phyloP scores from a whole-genome alignment of 2,888 invertebrate genomes.

The Pycnomerus fuliginosus region DNA sequence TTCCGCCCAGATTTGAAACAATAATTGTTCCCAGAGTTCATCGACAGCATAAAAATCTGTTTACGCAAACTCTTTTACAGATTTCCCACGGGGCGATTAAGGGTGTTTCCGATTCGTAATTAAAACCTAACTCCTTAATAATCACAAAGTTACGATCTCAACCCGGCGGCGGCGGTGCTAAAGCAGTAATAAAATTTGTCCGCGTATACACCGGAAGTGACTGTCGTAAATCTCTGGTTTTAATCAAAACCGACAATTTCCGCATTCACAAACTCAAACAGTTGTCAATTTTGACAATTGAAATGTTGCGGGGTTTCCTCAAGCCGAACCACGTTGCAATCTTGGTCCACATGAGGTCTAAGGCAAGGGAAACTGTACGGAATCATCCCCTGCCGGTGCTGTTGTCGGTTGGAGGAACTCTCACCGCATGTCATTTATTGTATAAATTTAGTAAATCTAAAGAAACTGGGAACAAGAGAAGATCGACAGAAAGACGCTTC shows the following conservation, averaged over 20 bases:
- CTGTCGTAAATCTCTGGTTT: slow-evolving; percentile 23
- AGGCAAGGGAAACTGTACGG: no score
- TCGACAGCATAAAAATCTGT: no score
- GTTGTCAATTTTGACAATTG: no score
- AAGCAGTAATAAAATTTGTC: slow-evolving; percentile 18
- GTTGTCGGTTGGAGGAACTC: background rate
- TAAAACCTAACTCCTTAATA: slow-evolving; percentile 16
- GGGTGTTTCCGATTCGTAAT: slow-evolving; percentile 7
- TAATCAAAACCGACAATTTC: slow-evolving; percentile 23
- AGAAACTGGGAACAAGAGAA: no score
- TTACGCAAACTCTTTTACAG: no score
- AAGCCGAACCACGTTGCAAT: no score
- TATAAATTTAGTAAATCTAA: no score
- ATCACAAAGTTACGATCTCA: slow-evolving; percentile 10
- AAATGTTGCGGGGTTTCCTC: background rate
- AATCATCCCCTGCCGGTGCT: background rate
- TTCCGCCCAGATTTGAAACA: no score
- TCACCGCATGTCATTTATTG: no score
- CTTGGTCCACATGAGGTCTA: no score
- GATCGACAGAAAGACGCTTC: slow-evolving; percentile 84
- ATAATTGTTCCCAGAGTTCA: no score
- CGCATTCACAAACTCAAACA: no score
- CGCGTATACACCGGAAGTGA: slow-evolving; percentile 7
- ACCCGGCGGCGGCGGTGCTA: slow-evolving; percentile 9
- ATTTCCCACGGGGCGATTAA: background rate